Evolutionary conservation across 2,888 invertebrate genomes (phyloP).

Genomic region (Amblyjoppa proteus): DNA sequence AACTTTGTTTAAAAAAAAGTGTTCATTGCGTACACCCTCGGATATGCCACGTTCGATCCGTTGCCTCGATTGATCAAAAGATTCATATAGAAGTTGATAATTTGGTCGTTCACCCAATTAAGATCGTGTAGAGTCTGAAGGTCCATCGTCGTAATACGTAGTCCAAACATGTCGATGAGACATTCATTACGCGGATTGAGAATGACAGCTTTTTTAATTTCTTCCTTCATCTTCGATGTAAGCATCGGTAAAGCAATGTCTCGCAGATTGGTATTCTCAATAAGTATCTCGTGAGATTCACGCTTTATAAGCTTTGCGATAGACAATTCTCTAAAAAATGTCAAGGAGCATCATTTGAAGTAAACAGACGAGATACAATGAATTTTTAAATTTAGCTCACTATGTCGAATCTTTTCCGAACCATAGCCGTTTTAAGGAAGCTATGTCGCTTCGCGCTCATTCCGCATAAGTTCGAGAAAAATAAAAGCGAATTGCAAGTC

Average conservation of each 20-base stretch:
- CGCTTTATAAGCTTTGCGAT: too few species aligned
- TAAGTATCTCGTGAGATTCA: too few species aligned
- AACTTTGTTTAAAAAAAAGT: slow-evolving; percentile 98
- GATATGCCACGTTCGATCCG: slow-evolving; percentile 87
- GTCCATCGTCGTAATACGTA: slow-evolving; percentile 91
- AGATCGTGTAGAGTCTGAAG: slow-evolving; percentile 92
- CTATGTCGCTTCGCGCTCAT: too few species aligned
- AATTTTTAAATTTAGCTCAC: too few species aligned
- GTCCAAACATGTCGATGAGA: slow-evolving; percentile 87
- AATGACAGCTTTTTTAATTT: slow-evolving; percentile 87
- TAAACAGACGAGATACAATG: too few species aligned
- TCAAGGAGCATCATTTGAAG: too few species aligned
- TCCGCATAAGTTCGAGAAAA: too few species aligned
- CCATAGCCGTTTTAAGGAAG: too few species aligned
- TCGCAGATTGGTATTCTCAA: slow-evolving; percentile 52
- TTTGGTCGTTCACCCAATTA: slow-evolving; percentile 98
- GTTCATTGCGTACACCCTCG: slow-evolving; percentile 94
- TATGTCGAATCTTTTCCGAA: too few species aligned
- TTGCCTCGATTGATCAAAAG: slow-evolving; percentile 92
- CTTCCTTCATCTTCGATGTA: slow-evolving; percentile 72
- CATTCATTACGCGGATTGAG: slow-evolving; percentile 88
- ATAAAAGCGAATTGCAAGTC: too few species aligned
- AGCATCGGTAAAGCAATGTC: slow-evolving; percentile 74
- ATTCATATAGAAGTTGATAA: slow-evolving; percentile 99
- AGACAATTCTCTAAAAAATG: too few species aligned